Base-by-base conservation (phyloP, 2,888 invertebrate species). In the Drosophila histrio region DNA sequence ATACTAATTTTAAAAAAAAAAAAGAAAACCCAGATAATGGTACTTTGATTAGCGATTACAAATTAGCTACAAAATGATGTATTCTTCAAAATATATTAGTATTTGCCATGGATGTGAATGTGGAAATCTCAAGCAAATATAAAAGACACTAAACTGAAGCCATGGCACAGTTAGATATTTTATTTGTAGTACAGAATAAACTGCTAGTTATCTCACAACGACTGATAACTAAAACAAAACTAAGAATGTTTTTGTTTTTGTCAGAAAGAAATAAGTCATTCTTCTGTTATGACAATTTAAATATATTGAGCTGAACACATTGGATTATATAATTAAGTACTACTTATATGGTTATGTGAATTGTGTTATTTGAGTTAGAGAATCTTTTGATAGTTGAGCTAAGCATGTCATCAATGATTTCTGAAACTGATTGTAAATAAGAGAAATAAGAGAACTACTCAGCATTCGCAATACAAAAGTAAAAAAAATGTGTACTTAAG, bases 1-100 rank as follows among this genome's bases (percentile, higher is more conserved):
- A 91, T 91, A 91, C 85, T 91, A 91, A 90, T 89, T 91, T 90
- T 88, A 91, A 89, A 82, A 26, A 43, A 22, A 41, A 6, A 49
- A 38, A 54, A 17, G n/a, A 43, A 24, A 60, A 34, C 22, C 11
- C 26, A 34, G 15, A 8, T 22, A 56, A 52, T 15, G 11, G 26
- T 30, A 63, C 28, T 38, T 34, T 38, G 30, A 28, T 53, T 61
- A 53, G 46, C 44, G 8, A 41, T 52, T 65, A 50, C 15, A 39
- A 15, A 57, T 57, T 28, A 46, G 28, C 22, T 52, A 30, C 21
- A 11, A 19, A 3, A 11, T n/a, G 39, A 30, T 22, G 41, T 63
- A 49, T 70, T 43, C 4, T 28, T 28, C 11, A 28, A 13, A 49
- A 24, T 56, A 21, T 56, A 41, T 70, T 24, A n/a, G n/a, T 8